Evolutionary conservation across 2,797 vertebrate species (phyloP), one percentile per base, ranked within the genome.

Genomic region (Poecilia picta): DNA sequence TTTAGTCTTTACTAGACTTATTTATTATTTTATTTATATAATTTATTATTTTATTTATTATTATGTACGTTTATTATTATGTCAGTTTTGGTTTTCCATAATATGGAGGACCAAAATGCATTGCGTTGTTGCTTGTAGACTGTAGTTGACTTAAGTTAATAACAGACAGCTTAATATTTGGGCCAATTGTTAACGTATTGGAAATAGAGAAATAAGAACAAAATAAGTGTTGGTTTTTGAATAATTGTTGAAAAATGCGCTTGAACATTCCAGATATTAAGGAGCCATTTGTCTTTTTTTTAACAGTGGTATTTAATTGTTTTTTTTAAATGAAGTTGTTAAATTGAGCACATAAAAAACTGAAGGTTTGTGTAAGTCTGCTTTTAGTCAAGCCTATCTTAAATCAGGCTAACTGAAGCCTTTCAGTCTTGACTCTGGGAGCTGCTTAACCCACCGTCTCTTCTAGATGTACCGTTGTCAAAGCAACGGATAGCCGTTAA

Each of bases 351-450:
- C 16, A 16, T 33, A 33, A 18, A 36, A 64, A 64, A 64, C 7
- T n/a, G 25, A 13, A 57, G 53, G 12, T 57, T 57, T 57, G 25
- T 25, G 11, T n/a, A 57, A 25, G 53, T 45, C 11, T 2, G 15
- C 5, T 33, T 16, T 31, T 31, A 16, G 59, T 62, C 28, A 8
- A 62, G 31, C 7, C 59, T 16, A 2, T 64, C 16, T 18, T 11
- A 8, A 20, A 23, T 8, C 25, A n/a, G 23, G 11, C 41, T n/a
- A 2, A 1, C 43, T 47, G 11, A 13, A 16, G 8, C 25, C 70
- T 81, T 53, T 39, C 55, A 81, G 74, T 76, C 74, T 31, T 4
- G 3, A 15, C 57, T 47, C 70, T 25, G 55, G 79, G 33, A 16
- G n/a, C 2, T n/a, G 6, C 66, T 70, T n/a, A 33, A 4, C 45